Base-by-base conservation (phyloP, 1,140 invertebrate species). In the Lepidurus couesii region DNA sequence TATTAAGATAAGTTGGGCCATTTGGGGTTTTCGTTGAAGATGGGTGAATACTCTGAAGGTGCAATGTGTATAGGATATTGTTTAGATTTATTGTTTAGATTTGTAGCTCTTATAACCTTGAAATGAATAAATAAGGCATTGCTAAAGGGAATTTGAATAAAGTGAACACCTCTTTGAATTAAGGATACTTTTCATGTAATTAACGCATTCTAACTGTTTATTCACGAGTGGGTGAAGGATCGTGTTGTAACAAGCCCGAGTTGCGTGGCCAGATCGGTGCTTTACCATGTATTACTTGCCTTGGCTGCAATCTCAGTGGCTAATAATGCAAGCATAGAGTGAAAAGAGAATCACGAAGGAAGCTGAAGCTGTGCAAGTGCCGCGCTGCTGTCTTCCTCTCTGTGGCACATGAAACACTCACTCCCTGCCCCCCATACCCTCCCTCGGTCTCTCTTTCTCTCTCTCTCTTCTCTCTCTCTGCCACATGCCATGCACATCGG, bases 401-500 rank as follows among this genome's bases (percentile, higher is more conserved):
- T 21, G 8, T 21, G 53, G 53, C 13, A 7, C 53, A 21, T 3
- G 53, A 65, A 65, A 65, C 16, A 65, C 16, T 11, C 53, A 47
- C 53, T 7, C 53, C 53, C 53, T 65, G 21, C 16, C 53, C 53
- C 47, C 53, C 53, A 65, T 65, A 16, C n/a, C 53, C 53, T n/a
- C 53, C 21, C 53, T 65, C 53, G 53, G 13, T 21, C 21, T 65
- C 53, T 34, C 34, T 4, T 4, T 34, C 53, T n/a, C 53, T 65
- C 53, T 65, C 53, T 13, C 6, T 21, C 21, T 65, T 21, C 16
- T 65, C 53, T 21, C 53, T n/a, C 4, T 65, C 21, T 65, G 53
- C 53, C 53, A 65, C 53, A 65, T 47, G 45, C 45, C 45, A 47
- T 65, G 53, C 53, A 65, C 53, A 65, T 65, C n/a, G 53, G 53